Conservation (phyloP, 2,888 invertebrate species). For the Unio delphinus region DNA sequence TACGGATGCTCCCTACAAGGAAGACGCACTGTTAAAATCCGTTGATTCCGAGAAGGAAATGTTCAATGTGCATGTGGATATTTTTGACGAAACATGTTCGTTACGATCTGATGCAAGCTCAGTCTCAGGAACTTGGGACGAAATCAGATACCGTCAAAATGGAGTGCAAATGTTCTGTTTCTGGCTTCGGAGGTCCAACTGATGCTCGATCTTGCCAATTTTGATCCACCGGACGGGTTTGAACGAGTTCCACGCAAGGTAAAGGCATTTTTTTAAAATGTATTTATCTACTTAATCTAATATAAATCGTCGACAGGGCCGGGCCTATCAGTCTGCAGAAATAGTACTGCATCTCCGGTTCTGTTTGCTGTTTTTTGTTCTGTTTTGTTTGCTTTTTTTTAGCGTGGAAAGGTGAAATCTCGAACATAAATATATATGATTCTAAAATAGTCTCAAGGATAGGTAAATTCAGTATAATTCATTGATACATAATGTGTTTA, state of each 20-base stretch:
- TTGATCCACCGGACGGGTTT: slow-evolving; percentile 38
- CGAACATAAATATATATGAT: too few species aligned
- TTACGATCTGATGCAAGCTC: background rate
- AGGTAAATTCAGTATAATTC: too few species aligned
- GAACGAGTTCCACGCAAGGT: slow-evolving; percentile 34
- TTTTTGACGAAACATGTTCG: slow-evolving; percentile 7
- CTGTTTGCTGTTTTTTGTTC: too few species aligned
- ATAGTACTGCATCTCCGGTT: too few species aligned
- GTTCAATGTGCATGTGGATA: slow-evolving; percentile 33
- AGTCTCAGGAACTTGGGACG: background rate
- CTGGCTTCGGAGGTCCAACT: slow-evolving; percentile 51
- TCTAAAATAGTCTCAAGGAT: too few species aligned
- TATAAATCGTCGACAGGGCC: too few species aligned
- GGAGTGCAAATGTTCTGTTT: slow-evolving; percentile 53
- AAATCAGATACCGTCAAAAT: slow-evolving; percentile 29
- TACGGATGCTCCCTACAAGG: background rate
- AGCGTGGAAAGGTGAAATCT: too few species aligned
- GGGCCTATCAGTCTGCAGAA: too few species aligned
- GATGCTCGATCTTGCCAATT: slow-evolving; percentile 47
- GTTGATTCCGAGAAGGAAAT: slow-evolving; percentile 3
- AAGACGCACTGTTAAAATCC: background rate
- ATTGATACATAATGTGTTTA: too few species aligned
- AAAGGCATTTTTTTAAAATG: background rate
- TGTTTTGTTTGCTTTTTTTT: too few species aligned
- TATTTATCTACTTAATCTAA: background rate